These are phyloP conservation scores for Megalops cyprinoides DNA, from an alignment of 2,797 vertebrate species.

Conservation along the genomic window DNA sequence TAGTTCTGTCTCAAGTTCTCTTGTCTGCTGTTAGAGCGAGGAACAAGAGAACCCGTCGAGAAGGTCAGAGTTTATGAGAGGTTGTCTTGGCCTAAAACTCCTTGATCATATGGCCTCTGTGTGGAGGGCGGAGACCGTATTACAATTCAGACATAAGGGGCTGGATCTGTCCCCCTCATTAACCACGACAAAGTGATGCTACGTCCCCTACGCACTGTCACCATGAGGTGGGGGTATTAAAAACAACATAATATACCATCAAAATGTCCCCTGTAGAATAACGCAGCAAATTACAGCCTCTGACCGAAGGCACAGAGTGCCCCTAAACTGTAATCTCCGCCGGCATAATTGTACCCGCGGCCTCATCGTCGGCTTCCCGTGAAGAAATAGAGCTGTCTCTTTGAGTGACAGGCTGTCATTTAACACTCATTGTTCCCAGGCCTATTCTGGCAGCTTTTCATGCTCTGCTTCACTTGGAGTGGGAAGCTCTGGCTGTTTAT, in stretches of 20 bases:
- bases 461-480: neutral
- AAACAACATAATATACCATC: neutral
- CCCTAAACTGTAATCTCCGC: slow-evolving; percentile 20
- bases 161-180: neutral
- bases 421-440: slow-evolving; percentile 12
- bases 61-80: slow-evolving; percentile 16
- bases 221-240: slow-evolving; percentile 19
- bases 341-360: neutral
- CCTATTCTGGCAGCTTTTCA: slow-evolving; percentile 12
- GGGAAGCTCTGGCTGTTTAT: slow-evolving; percentile 9
- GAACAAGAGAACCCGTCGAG: neutral
- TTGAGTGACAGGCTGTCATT: slow-evolving; percentile 47
- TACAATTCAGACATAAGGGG: slow-evolving; percentile 20
- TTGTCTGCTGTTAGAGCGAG: neutral
- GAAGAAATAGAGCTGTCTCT: slow-evolving; percentile 41
- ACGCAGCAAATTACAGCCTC: too few species aligned
- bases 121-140: slow-evolving; percentile 12
- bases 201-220: neutral
- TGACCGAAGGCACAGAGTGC: too few species aligned
- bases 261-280: neutral
- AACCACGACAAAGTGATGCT: slow-evolving; percentile 4
- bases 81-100: slow-evolving; percentile 11
- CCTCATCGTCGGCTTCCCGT: neutral
- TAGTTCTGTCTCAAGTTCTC: neutral
- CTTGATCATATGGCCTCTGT: slow-evolving; percentile 23